Evolutionary conservation across 2,113 vertebrate genomes (phyloP).

Genomic region (Anoura caudifer): DNA sequence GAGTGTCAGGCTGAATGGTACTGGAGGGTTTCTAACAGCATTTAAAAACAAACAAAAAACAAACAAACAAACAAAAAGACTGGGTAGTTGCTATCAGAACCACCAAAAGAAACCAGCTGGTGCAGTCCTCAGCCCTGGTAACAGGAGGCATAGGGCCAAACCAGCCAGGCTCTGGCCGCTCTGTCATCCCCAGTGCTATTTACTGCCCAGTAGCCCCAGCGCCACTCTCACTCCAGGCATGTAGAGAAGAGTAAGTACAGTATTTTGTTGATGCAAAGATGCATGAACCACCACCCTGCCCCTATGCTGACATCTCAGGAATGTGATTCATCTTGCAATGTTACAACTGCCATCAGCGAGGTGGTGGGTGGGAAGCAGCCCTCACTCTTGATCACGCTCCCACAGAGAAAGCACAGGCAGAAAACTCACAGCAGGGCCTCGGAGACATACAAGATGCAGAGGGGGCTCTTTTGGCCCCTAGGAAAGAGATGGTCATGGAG

Average conservation of each 20-base stretch:
- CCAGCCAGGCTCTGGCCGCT: background rate
- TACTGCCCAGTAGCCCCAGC: background rate
- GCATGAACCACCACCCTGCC: background rate
- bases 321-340: background rate
- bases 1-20: background rate
- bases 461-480: accelerated
- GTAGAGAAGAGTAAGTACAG: background rate
- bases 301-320: background rate
- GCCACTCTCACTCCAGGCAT: background rate
- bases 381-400: accelerated
- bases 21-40: background rate
- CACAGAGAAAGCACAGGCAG: background rate
- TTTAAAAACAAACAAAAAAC: background rate
- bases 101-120: background rate
- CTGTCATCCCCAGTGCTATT: accelerated
- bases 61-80: too few species aligned
- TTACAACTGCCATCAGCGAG: background rate
- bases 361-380: background rate
- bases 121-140: background rate
- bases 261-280: background rate
- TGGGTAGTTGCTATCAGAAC: background rate
- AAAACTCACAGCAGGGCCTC: background rate
- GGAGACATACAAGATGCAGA: background rate
- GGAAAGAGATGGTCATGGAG: background rate
- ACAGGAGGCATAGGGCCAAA: background rate